These are phyloP conservation scores for Microchrysa polita DNA, from an alignment of 2,888 invertebrate species.

Conservation along the genomic window DNA sequence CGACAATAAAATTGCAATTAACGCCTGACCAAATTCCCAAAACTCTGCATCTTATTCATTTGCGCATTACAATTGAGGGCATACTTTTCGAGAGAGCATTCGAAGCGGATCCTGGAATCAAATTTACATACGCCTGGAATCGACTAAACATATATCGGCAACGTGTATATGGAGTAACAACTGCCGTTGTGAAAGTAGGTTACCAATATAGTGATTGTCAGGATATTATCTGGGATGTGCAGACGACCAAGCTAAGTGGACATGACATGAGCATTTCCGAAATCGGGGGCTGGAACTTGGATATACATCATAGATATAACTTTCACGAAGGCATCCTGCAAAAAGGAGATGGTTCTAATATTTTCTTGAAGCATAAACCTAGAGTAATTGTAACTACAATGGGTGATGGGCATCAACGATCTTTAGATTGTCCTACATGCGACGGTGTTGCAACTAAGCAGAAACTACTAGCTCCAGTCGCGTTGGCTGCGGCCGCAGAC, in stretches of 20 bases:
- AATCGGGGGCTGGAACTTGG: slow-evolving; percentile 97
- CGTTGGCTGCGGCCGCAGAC: slow-evolving; percentile 89
- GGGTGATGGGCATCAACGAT: slow-evolving; percentile 91
- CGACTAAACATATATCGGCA: slow-evolving; percentile 95
- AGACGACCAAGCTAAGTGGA: slow-evolving; percentile 93
- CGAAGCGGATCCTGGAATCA: slow-evolving; percentile 96
- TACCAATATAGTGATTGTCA: slow-evolving; percentile 95
- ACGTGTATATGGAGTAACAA: slow-evolving; percentile 95
- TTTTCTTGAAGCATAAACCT: slow-evolving; percentile 92
- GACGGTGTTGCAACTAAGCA: slow-evolving; percentile 82
- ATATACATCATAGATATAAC: slow-evolving; percentile 97
- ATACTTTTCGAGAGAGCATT: slow-evolving; percentile 91
- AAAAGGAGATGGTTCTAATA: slow-evolving; percentile 96
- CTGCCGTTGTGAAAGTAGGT: slow-evolving; percentile 94
- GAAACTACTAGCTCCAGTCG: slow-evolving; percentile 89
- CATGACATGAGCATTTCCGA: slow-evolving; percentile 97
- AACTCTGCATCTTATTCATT: slow-evolving; percentile 85
- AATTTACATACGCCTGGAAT: slow-evolving; percentile 98
- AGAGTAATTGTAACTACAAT: slow-evolving; percentile 89
- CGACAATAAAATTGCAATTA: slow-evolving; percentile 89
- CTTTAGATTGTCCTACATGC: slow-evolving; percentile 83
- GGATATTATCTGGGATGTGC: slow-evolving; percentile 94
- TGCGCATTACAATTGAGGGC: slow-evolving; percentile 94
- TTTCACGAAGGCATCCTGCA: slow-evolving; percentile 98
- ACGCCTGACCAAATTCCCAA: slow-evolving; percentile 86